A percentile compares a stretch with the other conserved stretches of the same genome.
Evolutionary conservation across 2,888 invertebrate genomes (phyloP).

Genomic region (Drosophila mulleri): DNA sequence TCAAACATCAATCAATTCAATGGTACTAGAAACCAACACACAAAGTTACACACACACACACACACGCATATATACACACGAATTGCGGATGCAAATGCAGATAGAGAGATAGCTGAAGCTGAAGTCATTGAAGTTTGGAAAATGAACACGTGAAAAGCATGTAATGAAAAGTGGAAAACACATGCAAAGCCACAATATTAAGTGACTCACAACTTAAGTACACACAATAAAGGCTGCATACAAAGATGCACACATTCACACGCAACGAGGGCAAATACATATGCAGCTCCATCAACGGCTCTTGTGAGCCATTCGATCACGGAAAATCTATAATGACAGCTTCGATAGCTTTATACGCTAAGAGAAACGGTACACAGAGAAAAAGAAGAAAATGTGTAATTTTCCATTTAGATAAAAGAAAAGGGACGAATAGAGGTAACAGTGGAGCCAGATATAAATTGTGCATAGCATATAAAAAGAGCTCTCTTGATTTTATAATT

Average conservation of each 20-base stretch:
- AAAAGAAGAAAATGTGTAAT: conserved; percentile 19
- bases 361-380: conserved; percentile 25
- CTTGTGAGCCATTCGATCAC: conserved; percentile 68
- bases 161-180: conserved; percentile 70
- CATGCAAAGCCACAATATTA: conserved; percentile 68
- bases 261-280: not conserved
- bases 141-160: conserved; percentile 54
- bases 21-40: conserved; percentile 65
- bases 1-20: conserved; percentile 80
- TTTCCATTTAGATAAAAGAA: conserved; percentile 24
- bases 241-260: conserved; percentile 5
- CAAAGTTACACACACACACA: conserved; percentile 16
- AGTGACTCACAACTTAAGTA: conserved; percentile 64
- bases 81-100: conserved; percentile 18
- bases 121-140: conserved; percentile 57
- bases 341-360: conserved; percentile 58
- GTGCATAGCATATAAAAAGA: too few species aligned
- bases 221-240: conserved; percentile 43
- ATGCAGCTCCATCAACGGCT: conserved; percentile 55
- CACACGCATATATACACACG: conserved; percentile 17
- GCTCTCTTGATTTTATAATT: too few species aligned
- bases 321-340: conserved; percentile 76
- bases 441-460: not conserved
- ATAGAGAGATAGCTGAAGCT: conserved; percentile 27
- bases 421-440: conserved; percentile 5